Percentiles rank a stretch among this genome's conserved stretches.
Conservation (phyloP, 2,888 invertebrate genomes). For the Heterodera filipjevi region DNA sequence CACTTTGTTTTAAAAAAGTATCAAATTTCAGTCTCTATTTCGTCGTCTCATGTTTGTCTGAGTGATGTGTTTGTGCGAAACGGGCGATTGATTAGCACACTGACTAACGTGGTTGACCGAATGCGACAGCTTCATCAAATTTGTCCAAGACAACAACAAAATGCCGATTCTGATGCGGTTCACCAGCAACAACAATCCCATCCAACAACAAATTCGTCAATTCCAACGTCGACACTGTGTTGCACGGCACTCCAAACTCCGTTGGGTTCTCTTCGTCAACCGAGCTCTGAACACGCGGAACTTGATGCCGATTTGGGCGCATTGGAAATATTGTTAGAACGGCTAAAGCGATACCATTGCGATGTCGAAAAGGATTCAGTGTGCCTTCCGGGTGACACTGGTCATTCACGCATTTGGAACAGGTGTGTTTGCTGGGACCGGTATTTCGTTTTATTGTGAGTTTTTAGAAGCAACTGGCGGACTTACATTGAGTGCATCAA, state of each 20-base stretch:
- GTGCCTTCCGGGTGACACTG: not conserved
- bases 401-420: not conserved
- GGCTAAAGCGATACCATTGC: not conserved
- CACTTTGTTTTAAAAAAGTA: not conserved
- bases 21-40: not conserved
- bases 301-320: not conserved
- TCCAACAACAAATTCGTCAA: not conserved
- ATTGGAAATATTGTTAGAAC: not conserved
- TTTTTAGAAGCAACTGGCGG: not conserved
- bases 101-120: not conserved
- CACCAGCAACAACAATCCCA: not conserved
- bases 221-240: not conserved
- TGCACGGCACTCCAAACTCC: not conserved
- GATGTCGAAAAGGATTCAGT: not conserved
- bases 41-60: not conserved
- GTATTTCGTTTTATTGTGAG: not conserved
- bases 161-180: not conserved
- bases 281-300: slow-evolving; percentile 6
- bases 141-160: slow-evolving; percentile 22
- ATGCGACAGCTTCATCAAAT: not conserved
- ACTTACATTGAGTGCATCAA: not conserved
- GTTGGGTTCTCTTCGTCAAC: slow-evolving; percentile 29
- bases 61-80: slow-evolving; percentile 10
- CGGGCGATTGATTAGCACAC: not conserved
- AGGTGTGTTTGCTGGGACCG: not conserved